Evolutionary conservation across 2,888 invertebrate species (phyloP), one percentile per base, ranked within the genome.

Genomic region (Caprella mutica): DNA sequence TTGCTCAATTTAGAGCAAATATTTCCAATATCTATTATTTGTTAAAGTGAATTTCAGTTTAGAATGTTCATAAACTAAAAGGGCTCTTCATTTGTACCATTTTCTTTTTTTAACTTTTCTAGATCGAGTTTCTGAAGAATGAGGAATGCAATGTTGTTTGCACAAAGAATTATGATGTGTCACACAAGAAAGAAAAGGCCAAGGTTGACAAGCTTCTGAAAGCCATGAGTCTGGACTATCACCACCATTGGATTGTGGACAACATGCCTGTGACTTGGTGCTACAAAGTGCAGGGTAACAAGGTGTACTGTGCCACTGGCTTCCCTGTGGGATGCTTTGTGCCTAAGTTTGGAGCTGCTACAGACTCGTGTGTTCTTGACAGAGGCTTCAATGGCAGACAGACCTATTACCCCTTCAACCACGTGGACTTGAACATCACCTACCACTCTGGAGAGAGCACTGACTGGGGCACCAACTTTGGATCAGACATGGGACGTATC

Each of bases 181-280:
- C 80, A 4, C 6, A 14, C n/a, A 38, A 26, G 6, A 21, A n/a
- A n/a, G 57, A 82, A 48, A 77, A 79, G 43, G 80, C 82, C 63
- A 84, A 83, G 68, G 74, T 98, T 68, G 83, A 85, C 69, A 80
- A 86, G 17, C 76, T 98, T 58, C 86, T 87, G 72, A 86, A 87
- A 75, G 96, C 93, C 60, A 91, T 94, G 78, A 84, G 85, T 59
- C 77, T 93, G 54, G 96, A 96, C 73, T 98, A 98, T 73, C 91
- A 96, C 69, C 97, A 98, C 74, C 97, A 98, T 73, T 98, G 97
- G 97, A 90, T 91, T 69, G 80, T 90, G 64, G 98, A 98, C 75
- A 98, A 98, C 72, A 96, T 98, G 96, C 98, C 98, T 0, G 88
- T 98, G 1, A 96, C 97, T 0, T 96, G 91, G 86, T 98, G 98